Percentiles rank a stretch among this genome's conserved stretches.
Evolutionary conservation across 2,797 vertebrate species (phyloP).

Genomic region (Orientallactaga sibirica): DNA sequence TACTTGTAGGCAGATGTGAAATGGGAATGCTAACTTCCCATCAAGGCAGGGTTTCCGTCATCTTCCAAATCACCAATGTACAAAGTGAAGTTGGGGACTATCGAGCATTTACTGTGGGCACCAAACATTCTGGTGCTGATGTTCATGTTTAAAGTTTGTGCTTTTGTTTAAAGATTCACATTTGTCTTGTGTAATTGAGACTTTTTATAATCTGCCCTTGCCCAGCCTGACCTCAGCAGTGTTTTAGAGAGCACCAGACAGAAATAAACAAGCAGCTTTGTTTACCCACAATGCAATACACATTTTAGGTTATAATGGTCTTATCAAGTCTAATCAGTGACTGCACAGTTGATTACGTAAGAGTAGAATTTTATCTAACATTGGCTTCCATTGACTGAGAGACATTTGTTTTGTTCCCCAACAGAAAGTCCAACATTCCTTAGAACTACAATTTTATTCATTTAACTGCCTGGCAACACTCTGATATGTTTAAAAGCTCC

Average conservation of each 20-base stretch:
- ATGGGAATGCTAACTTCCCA: background rate
- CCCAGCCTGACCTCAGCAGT: slow-evolving; percentile 40
- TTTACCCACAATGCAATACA: slow-evolving; percentile 62
- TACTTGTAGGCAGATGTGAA: background rate
- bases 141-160: slow-evolving; percentile 58
- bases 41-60: background rate
- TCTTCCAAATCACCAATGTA: background rate
- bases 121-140: slow-evolving; percentile 33
- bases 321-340: slow-evolving; percentile 70
- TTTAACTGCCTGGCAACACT: slow-evolving; percentile 62
- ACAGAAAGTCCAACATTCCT: slow-evolving; percentile 38
- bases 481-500: slow-evolving; percentile 67
- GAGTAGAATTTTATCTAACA: slow-evolving; percentile 69
- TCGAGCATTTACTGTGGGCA: slow-evolving; percentile 38
- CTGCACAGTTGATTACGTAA: slow-evolving; percentile 46
- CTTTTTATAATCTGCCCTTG: slow-evolving; percentile 61
- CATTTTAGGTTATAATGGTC: slow-evolving; percentile 63
- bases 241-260: slow-evolving; percentile 39
- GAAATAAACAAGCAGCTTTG: slow-evolving; percentile 55
- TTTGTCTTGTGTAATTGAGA: slow-evolving; percentile 58
- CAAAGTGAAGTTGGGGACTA: background rate
- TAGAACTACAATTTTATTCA: slow-evolving; percentile 72
- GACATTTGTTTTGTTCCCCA: slow-evolving; percentile 55
- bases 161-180: slow-evolving; percentile 68
- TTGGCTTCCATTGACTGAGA: slow-evolving; percentile 56